Base-by-base conservation (phyloP, 2,888 invertebrate genomes). In the Pinctada fucata region DNA sequence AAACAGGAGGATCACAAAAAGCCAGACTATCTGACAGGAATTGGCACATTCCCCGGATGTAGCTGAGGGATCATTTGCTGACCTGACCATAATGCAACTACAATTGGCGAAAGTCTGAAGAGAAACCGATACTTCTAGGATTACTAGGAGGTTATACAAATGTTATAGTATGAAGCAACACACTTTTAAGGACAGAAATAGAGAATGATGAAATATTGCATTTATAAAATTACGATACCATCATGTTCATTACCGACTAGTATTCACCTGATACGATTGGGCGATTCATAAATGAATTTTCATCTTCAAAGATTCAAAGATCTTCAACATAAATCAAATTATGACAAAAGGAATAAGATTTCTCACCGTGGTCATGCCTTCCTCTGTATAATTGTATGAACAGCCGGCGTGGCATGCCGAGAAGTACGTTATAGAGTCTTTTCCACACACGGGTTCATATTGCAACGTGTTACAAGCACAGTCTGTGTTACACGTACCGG, bases 391-490 rank as follows among this genome's bases (percentile, higher is more conserved):
- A 69, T 82, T 78, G 52, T 76, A 67, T 47, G 63, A 74, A 67
- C 96, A 96, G 2, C 96, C 96, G 2, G 96, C 96, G 86, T 95
- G 95, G 91, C 96, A 96, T 0, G 96, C 95, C 0, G 95, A 95
- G 89, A 95, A 96, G 90, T 94, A 96, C 0, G 95, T 95, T 5
- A 93, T 91, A 6, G 93, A 93, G 82, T 94, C 94, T 83, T 93
- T 93, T 0, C 94, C 94, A 87, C 95, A 96, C 58, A 96, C 94
- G 0, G 96, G 96, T 70, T 94, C 93, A 87, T 95, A 95, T 82
- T 94, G 93, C 5, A 94, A 93, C 47, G 92, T 91, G 5, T 93
- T 93, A 89, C 95, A 95, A 58, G 93, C 93, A 89, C 95, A 95
- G 72, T 93, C 93, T 0, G 84, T 80, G 90, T 95, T 95, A 89